These are phyloP conservation scores for Drosophila chauvacae DNA, from an alignment of 1,140 invertebrate genomes.

Conservation along the genomic window DNA sequence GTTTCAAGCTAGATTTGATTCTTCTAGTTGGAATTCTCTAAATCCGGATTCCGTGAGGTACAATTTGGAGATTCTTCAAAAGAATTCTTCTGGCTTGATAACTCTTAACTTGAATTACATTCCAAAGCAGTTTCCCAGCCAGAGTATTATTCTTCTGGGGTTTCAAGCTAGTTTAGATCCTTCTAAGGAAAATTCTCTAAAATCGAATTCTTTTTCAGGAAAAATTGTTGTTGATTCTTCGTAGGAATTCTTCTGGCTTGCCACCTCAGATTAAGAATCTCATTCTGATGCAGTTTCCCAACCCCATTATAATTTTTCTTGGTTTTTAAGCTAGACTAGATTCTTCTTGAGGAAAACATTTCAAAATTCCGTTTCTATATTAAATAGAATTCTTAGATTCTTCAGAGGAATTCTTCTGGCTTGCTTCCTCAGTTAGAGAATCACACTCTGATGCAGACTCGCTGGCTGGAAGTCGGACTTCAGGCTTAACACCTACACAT, in stretches of 20 bases:
- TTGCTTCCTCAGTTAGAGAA: background rate
- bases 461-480: background rate
- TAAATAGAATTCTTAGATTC: background rate
- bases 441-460: background rate
- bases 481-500: background rate
- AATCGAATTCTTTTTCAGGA: background rate
- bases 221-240: background rate
- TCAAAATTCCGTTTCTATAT: background rate
- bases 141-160: no score
- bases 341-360: no score
- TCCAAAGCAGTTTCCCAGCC: no score
- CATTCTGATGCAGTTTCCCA: no score
- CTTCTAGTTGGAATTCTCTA: background rate
- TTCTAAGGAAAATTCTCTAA: background rate
- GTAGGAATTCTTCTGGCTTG: no score
- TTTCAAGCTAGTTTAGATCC: no score
- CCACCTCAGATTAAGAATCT: no score
- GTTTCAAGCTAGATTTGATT: background rate
- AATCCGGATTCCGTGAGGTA: no score
- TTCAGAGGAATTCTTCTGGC: background rate
- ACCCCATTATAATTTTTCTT: background rate
- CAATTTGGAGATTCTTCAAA: background rate
- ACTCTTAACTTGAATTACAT: no score
- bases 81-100: no score
- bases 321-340: no score